phyloP scores from a whole-genome alignment of 2,797 vertebrate genomes.

The Gadopsis marmoratus region DNA sequence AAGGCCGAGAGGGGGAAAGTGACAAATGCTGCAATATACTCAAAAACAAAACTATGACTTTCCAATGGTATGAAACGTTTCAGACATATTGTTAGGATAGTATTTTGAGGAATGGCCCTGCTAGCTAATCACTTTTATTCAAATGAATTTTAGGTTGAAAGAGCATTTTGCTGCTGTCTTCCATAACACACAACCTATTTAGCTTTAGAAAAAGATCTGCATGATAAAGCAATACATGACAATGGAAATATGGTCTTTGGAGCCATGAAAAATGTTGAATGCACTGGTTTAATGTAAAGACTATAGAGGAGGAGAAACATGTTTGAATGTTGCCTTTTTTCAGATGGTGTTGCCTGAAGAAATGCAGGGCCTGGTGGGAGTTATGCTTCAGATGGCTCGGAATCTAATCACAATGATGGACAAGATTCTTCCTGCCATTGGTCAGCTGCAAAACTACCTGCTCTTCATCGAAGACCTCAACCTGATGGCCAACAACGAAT shows the following conservation, averaged over 20 bases:
- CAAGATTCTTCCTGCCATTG: constrained; percentile 72
- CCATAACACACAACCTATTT: not conserved
- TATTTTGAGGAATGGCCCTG: not conserved
- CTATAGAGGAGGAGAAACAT: not conserved
- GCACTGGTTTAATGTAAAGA: not conserved
- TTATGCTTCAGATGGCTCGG: constrained; percentile 70
- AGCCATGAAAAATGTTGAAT: not conserved
- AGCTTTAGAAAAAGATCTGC: not conserved
- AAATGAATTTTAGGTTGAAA: not conserved
- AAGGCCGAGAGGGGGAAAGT: not conserved
- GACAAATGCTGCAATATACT: not conserved
- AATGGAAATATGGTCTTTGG: not conserved
- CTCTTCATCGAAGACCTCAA: constrained; percentile 69
- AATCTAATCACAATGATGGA: constrained; percentile 71
- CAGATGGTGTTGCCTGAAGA: constrained; percentile 83
- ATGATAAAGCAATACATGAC: not conserved
- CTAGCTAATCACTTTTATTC: not conserved
- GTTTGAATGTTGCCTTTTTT: constrained; percentile 35
- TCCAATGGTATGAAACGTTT: not conserved
- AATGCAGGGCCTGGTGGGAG: constrained; percentile 71
- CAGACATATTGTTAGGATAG: not conserved
- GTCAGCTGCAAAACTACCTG: constrained; percentile 76
- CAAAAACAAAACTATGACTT: not conserved
- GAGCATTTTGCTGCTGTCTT: not conserved
- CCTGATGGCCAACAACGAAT: constrained; percentile 65